Conservation (phyloP, 1,140 invertebrate species). For the Lucilia cuprina region DNA sequence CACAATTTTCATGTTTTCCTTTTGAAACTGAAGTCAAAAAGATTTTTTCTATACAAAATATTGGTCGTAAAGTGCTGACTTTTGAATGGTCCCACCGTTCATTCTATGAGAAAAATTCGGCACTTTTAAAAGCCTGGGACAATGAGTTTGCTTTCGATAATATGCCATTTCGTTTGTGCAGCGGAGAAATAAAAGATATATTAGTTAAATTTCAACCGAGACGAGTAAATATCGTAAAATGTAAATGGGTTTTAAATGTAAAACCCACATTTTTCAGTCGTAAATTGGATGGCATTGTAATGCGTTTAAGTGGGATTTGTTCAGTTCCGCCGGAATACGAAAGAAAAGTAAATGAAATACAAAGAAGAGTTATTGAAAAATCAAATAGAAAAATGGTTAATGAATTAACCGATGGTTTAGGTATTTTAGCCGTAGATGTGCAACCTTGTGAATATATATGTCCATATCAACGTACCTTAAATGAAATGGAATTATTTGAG, state of each 20-base stretch:
- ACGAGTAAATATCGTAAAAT: slow-evolving; percentile 11
- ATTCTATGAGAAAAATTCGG: slow-evolving; percentile 39
- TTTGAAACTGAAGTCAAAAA: slow-evolving; percentile 41
- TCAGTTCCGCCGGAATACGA: slow-evolving; percentile 47
- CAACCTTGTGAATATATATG: slow-evolving; percentile 41
- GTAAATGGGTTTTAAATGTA: slow-evolving; percentile 43
- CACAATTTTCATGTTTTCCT: slow-evolving; percentile 45
- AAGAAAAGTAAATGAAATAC: slow-evolving; percentile 41
- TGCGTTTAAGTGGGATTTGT: slow-evolving; percentile 44
- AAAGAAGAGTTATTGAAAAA: slow-evolving; percentile 39
- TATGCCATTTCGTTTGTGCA: slow-evolving; percentile 37
- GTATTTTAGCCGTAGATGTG: slow-evolving; percentile 39
- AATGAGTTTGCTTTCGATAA: slow-evolving; percentile 43
- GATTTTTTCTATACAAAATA: slow-evolving; percentile 49
- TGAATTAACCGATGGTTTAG: slow-evolving; percentile 35
- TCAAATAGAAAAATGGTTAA: slow-evolving; percentile 38
- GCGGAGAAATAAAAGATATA: slow-evolving; percentile 43
- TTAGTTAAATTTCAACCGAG: slow-evolving; percentile 45
- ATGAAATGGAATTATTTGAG: slow-evolving; percentile 53
- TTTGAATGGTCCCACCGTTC: slow-evolving; percentile 44
- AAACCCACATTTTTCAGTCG: slow-evolving; percentile 43
- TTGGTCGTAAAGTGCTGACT: slow-evolving; percentile 43
- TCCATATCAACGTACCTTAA: slow-evolving; percentile 49
- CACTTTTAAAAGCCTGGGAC: background rate
- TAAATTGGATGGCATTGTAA: background rate